Evolutionary conservation across 1,140 invertebrate genomes (phyloP), one percentile per base, ranked within the genome.

Genomic region (Drosophila quadrilineata): DNA sequence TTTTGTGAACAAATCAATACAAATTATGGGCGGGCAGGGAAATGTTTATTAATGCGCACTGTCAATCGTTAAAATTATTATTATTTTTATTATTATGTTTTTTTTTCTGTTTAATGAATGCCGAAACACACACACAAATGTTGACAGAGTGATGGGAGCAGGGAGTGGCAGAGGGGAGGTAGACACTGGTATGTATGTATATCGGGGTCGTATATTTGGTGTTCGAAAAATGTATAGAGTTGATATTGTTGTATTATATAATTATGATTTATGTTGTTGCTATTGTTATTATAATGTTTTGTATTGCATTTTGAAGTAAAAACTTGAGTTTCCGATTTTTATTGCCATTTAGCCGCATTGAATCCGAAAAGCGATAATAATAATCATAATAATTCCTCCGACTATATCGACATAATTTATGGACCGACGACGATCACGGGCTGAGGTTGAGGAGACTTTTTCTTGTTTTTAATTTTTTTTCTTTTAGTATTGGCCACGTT

Each of bases 31-130:
- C 52, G 52, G 58, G 8, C 63, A 68, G 33, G 9, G 50, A 66
- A 73, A 79, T 73, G 64, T 75, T 80, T 79, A 80, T 80, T 80
- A 63, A 62, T 17, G 35, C 41, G 16, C 5, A n/a, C n/a, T n/a
- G 12, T 29, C 28, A 49, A 31, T 53, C 58, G 43, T 53, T 62
- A 53, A 48, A 54, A 21, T 54, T n/a, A n/a, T n/a, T n/a, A n/a
- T n/a, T n/a, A n/a, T n/a, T n/a, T n/a, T n/a, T n/a, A n/a, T n/a
- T n/a, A n/a, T n/a, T n/a, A n/a, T n/a, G n/a, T n/a, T n/a, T n/a
- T n/a, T n/a, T n/a, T n/a, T n/a, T n/a, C n/a, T n/a, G n/a, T n/a
- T n/a, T n/a, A n/a, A n/a, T 33, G 9, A 36, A 48, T 31, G 21
- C 17, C 49, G 40, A 29, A 66, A 45, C 41, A 3, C 41, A 45